Evolutionary conservation across 2,888 invertebrate species (phyloP), one percentile per base, ranked within the genome.

Genomic region (Amblyjoppa fuscipennis): DNA sequence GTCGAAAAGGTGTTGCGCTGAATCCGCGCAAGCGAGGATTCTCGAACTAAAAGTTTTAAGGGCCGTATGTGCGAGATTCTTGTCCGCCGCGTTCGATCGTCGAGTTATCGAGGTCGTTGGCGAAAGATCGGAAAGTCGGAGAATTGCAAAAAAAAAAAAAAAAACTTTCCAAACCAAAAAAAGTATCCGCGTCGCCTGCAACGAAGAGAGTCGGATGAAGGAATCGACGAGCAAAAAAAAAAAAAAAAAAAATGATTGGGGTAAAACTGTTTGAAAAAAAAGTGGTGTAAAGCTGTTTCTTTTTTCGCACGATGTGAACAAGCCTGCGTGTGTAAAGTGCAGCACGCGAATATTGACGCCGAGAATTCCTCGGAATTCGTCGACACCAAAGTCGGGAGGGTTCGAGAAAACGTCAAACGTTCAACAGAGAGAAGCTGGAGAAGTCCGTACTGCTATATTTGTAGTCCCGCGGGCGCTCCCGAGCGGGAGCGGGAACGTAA

Each of bases 31-130:
- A 49, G 25, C 41, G 38, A 69, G 85, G 4, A 34, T 79, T 77
- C 70, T 77, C 71, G 77, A 75, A 68, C 71, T 34, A 49, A 80
- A 83, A 86, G 84, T 84, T 84, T 84, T 84, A 81, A 84, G 84
- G 84, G 81, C 61, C 83, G 59, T 53, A 70, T 74, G 66, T 73
- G 81, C 70, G 49, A 79, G 64, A 66, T 34, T 79, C 68, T 81
- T 59, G 86, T 69, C 80, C 77, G 75, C 78, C 78, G 84, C 64
- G 81, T 53, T 83, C 76, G 74, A 69, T 61, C 59, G 73, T 11
- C 49, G 28, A 76, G 73, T 81, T 77, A 73, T 84, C 71, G 73
- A 84, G 73, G 73, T 84, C 81, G 77, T 81, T 84, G 73, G 80
- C 76, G 77, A 38, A 41, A 82, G 61, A 31, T 28, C 16, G 1